Base-by-base conservation (phyloP, 2,888 invertebrate species). In the Drosophila limbata region DNA sequence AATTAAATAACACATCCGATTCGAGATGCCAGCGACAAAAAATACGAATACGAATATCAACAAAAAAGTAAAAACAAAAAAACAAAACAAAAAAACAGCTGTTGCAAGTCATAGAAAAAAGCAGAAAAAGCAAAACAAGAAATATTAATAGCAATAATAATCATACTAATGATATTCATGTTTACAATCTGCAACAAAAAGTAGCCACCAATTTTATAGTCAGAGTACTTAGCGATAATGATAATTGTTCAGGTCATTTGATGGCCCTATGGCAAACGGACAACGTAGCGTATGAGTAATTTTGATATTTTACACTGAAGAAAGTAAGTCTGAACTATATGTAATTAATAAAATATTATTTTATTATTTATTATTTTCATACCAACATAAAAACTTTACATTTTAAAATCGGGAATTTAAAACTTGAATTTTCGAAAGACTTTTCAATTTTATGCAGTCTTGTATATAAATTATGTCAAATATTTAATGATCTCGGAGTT, bases 1-100 rank as follows among this genome's bases (percentile, higher is more conserved):
- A 79, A 77, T 79, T 77, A 75, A 79, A 79, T 77, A 77, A 77
- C 48, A 55, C 47, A 50, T 44, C 17, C 61, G 45, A 50, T 44
- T 17, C 61, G 48, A 48, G 68, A 73, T 69, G 73, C 42, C 64
- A 59, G 62, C 66, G 40, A 59, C 73, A 47, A 73, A 70, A 53
- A 56, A 40, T 59, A 64, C 57, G 21, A 64, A 48, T 21, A 70
- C 13, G 37, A n/a, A 37, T 37, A 4, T 13, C 45, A 65, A 60
- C 44, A 64, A 52, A 72, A 57, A 48, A 45, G 42, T 19, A 52
- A 59, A 68, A 57, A 57, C 65, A 51, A 21, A 50, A 67, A 33
- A 35, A 13, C 35, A 15, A 53, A 35, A 62, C 40, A 47, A 62
- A 66, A 53, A 64, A 11, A 50, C 61, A 60, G 48, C 31, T 67